Evolutionary conservation across 2,113 vertebrate genomes (phyloP), one percentile per base, ranked within the genome.

Genomic region (Gavialis gangeticus): DNA sequence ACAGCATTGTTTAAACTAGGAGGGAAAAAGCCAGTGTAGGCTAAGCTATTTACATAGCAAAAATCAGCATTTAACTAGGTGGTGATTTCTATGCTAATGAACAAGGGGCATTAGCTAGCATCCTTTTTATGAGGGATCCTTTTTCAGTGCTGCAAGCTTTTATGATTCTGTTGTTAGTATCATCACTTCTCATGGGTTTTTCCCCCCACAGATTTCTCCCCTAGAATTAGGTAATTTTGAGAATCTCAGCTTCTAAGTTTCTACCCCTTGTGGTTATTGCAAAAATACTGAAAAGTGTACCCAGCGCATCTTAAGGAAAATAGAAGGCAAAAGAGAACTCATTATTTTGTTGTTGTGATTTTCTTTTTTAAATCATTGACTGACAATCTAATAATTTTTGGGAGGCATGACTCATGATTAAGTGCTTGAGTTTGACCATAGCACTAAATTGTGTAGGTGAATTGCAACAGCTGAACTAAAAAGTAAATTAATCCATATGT

Each of bases 1-100:
- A 60, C 62, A 60, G 90, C 19, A 87, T 3, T 34, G 55, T 75
- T 80, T 62, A 60, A 91, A 88, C 82, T 94, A 56, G 55, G 87
- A 87, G 21, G n/a, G 7, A 30, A 27, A 75, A 83, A 85, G 13
- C 24, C 82, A 13, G 12, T 94, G 28, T 37, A 85, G 16, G 64
- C 30, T 82, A 85, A 88, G 34, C 17, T 76, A 11, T 24, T 81
- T 78, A 75, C 34, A 15, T 37, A 66, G 14, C 27, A 67, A n/a
- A 30, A 67, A 67, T n/a, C 16, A 67, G 14, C 2, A 1, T 81
- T 24, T 76, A 85, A 92, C 9, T 56, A 59, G 81, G 79, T 84
- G 78, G 55, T 75, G 6, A 2, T 57, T 57, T 91, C 63, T 66
- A 82, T 85, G 34, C 12, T 86, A 67, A 63, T 79, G 22, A 59